A percentile compares a stretch with the other conserved stretches of the same genome.
phyloP scores from a whole-genome alignment of 2,113 vertebrate genomes.

The Myodes glareolus region DNA sequence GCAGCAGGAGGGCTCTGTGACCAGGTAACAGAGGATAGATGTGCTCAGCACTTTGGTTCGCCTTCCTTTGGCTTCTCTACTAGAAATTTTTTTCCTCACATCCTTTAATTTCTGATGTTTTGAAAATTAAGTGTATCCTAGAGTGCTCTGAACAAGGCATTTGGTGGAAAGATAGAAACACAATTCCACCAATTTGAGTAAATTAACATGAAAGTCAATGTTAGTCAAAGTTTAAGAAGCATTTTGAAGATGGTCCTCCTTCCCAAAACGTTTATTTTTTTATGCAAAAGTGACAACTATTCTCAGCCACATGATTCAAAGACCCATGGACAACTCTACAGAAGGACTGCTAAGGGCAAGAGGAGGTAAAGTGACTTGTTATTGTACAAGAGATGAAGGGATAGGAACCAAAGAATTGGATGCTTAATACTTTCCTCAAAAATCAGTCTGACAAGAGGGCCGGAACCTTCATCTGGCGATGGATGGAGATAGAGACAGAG shows the following conservation, averaged over 20 bases:
- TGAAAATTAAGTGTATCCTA: constrained; percentile 25
- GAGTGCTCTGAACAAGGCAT: neutral
- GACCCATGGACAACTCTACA: neutral
- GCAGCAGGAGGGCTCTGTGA: neutral
- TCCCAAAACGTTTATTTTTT: constrained; percentile 23
- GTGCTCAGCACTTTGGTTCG: neutral
- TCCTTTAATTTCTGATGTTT: constrained; percentile 1
- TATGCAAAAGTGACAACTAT: neutral
- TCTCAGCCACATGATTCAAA: neutral
- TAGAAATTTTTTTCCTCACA: neutral
- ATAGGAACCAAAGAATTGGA: neutral
- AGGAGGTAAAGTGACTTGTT: neutral
- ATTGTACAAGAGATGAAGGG: neutral
- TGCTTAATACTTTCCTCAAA: constrained; percentile 23
- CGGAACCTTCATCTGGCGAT: too few species aligned
- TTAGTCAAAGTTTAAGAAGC: neutral
- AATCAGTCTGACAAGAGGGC: too few species aligned
- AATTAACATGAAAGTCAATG: neutral
- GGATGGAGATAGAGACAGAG: too few species aligned
- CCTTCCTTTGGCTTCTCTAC: neutral
- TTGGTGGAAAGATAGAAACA: neutral
- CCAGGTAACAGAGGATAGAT: neutral
- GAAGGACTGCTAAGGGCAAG: neutral
- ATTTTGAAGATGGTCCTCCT: neutral
- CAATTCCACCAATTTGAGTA: neutral